Conservation (phyloP, 2,113 vertebrate genomes). For the Elephas maximus region DNA sequence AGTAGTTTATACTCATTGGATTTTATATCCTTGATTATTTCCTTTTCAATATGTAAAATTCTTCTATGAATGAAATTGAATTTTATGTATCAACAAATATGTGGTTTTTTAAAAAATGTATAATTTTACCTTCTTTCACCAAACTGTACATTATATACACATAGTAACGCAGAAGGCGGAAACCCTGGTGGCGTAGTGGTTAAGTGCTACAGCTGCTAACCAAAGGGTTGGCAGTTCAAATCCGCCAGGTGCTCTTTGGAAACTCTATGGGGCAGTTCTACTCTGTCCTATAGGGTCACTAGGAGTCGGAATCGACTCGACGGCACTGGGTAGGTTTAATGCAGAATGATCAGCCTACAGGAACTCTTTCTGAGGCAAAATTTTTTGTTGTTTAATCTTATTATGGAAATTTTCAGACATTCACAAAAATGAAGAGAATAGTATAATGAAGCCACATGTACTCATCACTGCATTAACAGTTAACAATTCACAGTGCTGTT, state of each 20-base stretch:
- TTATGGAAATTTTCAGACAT: not conserved
- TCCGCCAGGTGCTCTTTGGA: too few relatives aligned
- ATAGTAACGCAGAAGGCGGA: not conserved
- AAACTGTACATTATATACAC: not conserved
- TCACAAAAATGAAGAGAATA: not conserved
- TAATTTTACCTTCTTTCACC: not conserved
- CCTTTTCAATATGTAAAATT: not conserved
- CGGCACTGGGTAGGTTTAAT: too few relatives aligned
- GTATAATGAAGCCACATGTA: not conserved
- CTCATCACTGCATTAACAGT: too few relatives aligned
- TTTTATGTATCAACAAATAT: not conserved
- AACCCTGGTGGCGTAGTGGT: too few relatives aligned
- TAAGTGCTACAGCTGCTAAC: too few relatives aligned
- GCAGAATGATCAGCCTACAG: not conserved
- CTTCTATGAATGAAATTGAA: not conserved
- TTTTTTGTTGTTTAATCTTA: not conserved
- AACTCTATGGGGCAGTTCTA: too few relatives aligned
- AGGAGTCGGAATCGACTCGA: too few relatives aligned
- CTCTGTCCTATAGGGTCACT: too few relatives aligned
- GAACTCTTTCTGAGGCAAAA: not conserved
- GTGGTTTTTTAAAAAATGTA: not conserved
- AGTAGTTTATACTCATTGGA: not conserved
- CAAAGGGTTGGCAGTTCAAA: too few relatives aligned
- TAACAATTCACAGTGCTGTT: not conserved
- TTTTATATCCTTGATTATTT: constrained; percentile 17